phyloP scores from a whole-genome alignment of 2,797 vertebrate species.

The Pseudocheirus occidentalis region DNA sequence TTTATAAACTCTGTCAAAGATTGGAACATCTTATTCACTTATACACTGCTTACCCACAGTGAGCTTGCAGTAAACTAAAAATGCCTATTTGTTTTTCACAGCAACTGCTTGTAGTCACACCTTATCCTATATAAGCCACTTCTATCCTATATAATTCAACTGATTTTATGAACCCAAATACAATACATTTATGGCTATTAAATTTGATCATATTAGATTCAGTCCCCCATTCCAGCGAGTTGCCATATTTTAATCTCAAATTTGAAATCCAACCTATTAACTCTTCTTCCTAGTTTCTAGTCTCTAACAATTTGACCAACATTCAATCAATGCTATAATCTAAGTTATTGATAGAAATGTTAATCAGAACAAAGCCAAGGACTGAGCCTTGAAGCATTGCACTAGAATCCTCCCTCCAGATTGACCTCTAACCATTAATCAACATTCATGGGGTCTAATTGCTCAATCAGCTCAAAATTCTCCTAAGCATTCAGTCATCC shows the following conservation, averaged over 20 bases:
- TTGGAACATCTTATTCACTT: not conserved
- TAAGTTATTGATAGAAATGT: not conserved
- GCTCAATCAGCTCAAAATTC: not conserved
- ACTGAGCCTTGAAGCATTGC: not conserved
- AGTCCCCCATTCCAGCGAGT: not conserved
- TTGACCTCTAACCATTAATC: not conserved
- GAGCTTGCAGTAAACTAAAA: not conserved
- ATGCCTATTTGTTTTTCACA: not conserved
- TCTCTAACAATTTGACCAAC: not conserved
- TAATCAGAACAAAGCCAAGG: not conserved
- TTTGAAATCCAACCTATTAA: not conserved
- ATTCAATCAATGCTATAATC: not conserved
- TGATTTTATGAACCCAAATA: not conserved
- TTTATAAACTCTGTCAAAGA: not conserved
- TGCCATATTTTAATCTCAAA: not conserved
- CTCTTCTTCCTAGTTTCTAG: not conserved
- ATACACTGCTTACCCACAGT: not conserved
- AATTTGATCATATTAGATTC: not conserved
- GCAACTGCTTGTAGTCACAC: not conserved
- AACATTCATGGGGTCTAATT: not conserved
- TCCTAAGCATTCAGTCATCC: not conserved
- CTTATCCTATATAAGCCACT: not conserved
- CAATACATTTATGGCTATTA: not conserved
- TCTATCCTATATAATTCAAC: not conserved
- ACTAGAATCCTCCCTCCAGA: not conserved